Evolutionary conservation across 2,888 invertebrate genomes (phyloP), one percentile per base, ranked within the genome.

Genomic region (Eurois occulta): DNA sequence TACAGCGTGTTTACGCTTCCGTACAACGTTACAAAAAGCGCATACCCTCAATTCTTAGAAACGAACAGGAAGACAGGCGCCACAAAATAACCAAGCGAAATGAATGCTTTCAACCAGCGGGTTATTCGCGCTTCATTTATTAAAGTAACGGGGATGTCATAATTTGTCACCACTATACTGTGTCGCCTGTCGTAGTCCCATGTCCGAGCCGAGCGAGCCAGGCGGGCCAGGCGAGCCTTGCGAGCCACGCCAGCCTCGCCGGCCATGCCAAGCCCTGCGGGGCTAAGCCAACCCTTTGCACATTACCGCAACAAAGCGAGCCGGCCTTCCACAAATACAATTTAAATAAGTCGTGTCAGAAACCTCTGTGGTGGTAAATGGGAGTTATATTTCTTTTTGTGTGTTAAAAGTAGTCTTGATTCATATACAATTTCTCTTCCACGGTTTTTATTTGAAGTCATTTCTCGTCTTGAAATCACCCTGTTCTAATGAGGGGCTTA

Each of bases 401-500:
- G 38, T 72, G 68, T 75, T 64, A 77, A 77, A 80, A 83, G 71
- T 81, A 81, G 62, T 64, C 75, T 65, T 60, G 65, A 74, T 38
- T 76, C 60, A 41, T 69, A 38, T 69, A 38, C 41, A 66, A 85
- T 83, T 76, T 77, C 32, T 83, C 69, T 71, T 68, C 38, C 41
- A 46, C 32, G 35, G 55, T 72, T 80, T 75, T 73, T 78, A 66
- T 80, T 65, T 76, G 43, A 72, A 75, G 75, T 64, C 46, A 5
- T 74, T 72, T n/a, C 24, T 71, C 55, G 64, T 60, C 75, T 68
- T 64, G 74, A 75, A 79, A 81, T 73, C 76, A 66, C 55, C 60
- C 60, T 55, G 28, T 58, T 65, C 64, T 90, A 90, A 88, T 88
- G 85, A 84, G 76, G 46, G 68, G 46, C 78, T 87, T 87, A 86